A percentile compares a stretch with the other conserved stretches of the same genome.
These are phyloP conservation scores for Ephydatia muelleri DNA, from an alignment of 37 sponge, comb jelly and placozoan species.

Conservation along the genomic window DNA sequence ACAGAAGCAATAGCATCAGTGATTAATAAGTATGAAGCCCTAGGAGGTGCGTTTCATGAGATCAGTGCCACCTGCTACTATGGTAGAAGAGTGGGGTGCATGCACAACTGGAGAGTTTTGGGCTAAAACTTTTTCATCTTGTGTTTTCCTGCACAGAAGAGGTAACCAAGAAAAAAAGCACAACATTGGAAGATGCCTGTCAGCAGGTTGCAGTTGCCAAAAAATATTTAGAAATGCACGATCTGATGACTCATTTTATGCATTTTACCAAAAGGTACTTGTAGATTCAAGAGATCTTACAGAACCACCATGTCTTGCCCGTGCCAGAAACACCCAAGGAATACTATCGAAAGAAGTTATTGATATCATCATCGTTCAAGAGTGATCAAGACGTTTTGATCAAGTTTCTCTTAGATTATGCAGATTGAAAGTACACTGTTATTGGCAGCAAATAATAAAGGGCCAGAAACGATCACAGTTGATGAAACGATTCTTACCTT, in stretches of 20 bases:
- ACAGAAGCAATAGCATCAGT: constrained; percentile 29
- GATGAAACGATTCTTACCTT: too few species aligned
- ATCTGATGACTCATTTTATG: constrained; percentile 9
- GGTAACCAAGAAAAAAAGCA: too few species aligned
- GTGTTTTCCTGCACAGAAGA: constrained; percentile 18
- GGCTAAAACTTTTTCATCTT: constrained; percentile 33
- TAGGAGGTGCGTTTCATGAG: constrained; percentile 3
- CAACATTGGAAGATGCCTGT: constrained; percentile 7
- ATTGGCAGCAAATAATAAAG: too few species aligned
- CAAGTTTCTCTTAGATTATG: too few species aligned
- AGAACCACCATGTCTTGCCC: neutral
- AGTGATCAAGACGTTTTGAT: too few species aligned
- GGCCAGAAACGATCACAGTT: too few species aligned
- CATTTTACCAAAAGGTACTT: constrained; percentile 2
- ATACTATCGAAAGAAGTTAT: constrained; percentile 9
- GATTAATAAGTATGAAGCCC: constrained; percentile 21
- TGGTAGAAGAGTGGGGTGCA: constrained; percentile 26
- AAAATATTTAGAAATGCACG: constrained; percentile 11
- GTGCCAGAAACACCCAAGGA: constrained; percentile 12
- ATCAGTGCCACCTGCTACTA: constrained; percentile 9
- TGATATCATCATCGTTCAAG: too few species aligned
- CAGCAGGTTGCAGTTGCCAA: constrained; percentile 13
- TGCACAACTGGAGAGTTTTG: constrained; percentile 53
- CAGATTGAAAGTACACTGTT: too few species aligned
- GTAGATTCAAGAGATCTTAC: constrained; percentile 14